Evolutionary conservation across 2,797 vertebrate species (phyloP).

Genomic region (Bufotes viridis): DNA sequence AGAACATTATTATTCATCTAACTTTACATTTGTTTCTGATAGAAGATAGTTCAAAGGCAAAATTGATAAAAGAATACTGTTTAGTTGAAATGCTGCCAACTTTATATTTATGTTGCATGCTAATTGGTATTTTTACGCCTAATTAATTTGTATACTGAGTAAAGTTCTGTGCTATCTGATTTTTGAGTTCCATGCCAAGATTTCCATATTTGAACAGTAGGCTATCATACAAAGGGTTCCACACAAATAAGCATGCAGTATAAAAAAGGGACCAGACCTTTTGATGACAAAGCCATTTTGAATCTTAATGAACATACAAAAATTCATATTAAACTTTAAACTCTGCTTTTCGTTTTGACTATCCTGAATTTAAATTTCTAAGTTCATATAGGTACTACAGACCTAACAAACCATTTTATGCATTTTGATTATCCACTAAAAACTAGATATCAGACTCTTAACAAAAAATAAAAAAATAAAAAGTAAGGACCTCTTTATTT

Average conservation of each 20-base stretch:
- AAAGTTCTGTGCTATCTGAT: not conserved
- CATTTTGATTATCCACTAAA: not conserved
- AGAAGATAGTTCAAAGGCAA: constrained; percentile 13
- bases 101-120: not conserved
- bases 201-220: not conserved
- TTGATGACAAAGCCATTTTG: not conserved
- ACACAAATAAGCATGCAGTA: not conserved
- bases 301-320: not conserved
- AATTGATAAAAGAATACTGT: not conserved
- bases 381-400: not conserved
- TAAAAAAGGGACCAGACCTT: not conserved
- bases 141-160: not conserved
- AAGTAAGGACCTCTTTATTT: no score
- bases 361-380: not conserved
- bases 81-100: constrained; percentile 12
- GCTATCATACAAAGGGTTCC: not conserved
- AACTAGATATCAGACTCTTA: not conserved
- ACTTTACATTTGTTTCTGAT: not conserved
- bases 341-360: not conserved
- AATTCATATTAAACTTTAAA: not conserved
- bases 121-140: not conserved
- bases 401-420: not conserved
- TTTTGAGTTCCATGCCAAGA: not conserved
- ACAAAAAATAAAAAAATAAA: no score
- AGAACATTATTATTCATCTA: not conserved